Base-by-base conservation (phyloP, 2,113 vertebrate genomes). In the Hiodon tergisus region DNA sequence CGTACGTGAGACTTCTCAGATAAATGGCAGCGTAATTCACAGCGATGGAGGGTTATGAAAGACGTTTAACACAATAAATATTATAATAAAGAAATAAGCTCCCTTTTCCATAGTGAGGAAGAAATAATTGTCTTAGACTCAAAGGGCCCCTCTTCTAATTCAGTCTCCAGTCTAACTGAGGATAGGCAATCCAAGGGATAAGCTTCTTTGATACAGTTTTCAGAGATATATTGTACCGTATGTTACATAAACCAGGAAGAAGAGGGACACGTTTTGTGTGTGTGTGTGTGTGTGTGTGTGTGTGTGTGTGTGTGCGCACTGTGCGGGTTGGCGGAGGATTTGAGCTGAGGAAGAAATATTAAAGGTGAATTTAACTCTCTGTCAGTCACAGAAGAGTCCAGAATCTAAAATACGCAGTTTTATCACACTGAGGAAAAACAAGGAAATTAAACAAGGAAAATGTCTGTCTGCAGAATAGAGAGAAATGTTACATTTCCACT, bases 21-120 rank as follows among this genome's bases (percentile, higher is more conserved):
- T 80, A 84, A 84, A 86, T 84, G 83, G 79, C 81, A 78, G 75
- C 83, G 86, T 82, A 87, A 87, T 88, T 86, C 81, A 84, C 65
- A 73, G 73, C 74, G 81, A 79, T 81, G 83, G 86, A 62, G 69
- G 83, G 85, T 88, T 82, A 90, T 84, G 83, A 85, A 81, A 86
- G 83, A 73, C 80, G 79, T 87, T 87, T 85, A 82, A 87, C 87
- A 85, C 60, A 88, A 81, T 86, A 82, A 88, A 87, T 85, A 85
- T 78, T 71, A 78, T 78, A 71, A 81, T 87, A 87, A 88, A 88
- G 74, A 83, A 87, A 83, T 60, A 75, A 52, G 68, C 16, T 14
- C 58, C 16, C 69, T 78, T 76, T 71, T 60, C 61, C 50, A 50
- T 65, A 71, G 47, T 6, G 60, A 76, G 69, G 9, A 10, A 50